These are phyloP conservation scores for Gryon sp. DNA, from an alignment of 1,140 invertebrate genomes.

Conservation along the genomic window DNA sequence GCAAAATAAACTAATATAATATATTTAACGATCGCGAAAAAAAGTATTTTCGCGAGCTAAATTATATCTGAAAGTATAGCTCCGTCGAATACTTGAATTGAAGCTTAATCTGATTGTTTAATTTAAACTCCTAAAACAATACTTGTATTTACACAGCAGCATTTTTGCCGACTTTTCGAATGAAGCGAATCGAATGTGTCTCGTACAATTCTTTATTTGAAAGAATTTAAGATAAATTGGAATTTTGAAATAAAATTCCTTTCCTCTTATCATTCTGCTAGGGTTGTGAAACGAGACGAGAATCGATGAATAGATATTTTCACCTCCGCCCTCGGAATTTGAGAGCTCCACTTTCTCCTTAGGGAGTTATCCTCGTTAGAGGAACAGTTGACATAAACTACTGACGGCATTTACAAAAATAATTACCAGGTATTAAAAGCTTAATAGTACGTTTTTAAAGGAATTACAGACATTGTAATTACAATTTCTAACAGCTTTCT, in stretches of 20 bases:
- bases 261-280: constrained; percentile 57
- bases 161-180: constrained; percentile 21
- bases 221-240: constrained; percentile 54
- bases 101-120: constrained; percentile 26
- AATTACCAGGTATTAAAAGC: constrained; percentile 35
- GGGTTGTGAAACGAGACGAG: constrained; percentile 60
- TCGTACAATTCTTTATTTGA: constrained; percentile 55
- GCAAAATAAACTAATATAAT: too few relatives aligned
- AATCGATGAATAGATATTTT: constrained; percentile 62
- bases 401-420: constrained; percentile 44
- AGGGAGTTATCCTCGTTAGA: constrained; percentile 65
- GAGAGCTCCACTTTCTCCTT: constrained; percentile 55
- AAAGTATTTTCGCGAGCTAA: too few relatives aligned
- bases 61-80: too few relatives aligned
- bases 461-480: constrained; percentile 2
- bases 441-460: constrained; percentile 34
- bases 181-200: constrained; percentile 35
- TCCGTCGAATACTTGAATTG: too few relatives aligned
- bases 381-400: constrained; percentile 60
- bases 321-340: constrained; percentile 58
- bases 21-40: too few relatives aligned
- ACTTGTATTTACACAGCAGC: constrained; percentile 22
- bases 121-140: constrained; percentile 38
- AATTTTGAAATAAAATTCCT: constrained; percentile 62
- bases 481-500: background rate